phyloP scores from a whole-genome alignment of 2,113 vertebrate species.

The Onychostoma macrolepis region DNA sequence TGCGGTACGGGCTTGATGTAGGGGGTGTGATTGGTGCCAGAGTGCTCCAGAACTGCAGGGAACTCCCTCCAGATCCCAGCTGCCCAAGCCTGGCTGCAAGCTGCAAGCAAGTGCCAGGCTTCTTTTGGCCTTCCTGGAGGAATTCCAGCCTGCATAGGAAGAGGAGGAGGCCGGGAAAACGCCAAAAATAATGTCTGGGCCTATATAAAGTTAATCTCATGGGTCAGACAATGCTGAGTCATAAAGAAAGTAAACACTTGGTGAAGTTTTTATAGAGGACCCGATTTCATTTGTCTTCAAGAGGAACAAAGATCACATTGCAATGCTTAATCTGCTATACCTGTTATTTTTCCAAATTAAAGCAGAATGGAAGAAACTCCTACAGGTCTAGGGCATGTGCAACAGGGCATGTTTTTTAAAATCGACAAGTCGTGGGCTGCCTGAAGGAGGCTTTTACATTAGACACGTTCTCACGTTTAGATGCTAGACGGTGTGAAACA shows the following conservation, averaged over 20 bases:
- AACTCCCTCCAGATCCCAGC: slow-evolving; percentile 76
- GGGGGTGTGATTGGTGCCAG: slow-evolving; percentile 63
- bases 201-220: slow-evolving; percentile 64
- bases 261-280: slow-evolving; percentile 48
- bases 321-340: slow-evolving; percentile 60
- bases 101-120: slow-evolving; percentile 75
- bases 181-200: slow-evolving; percentile 69
- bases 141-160: slow-evolving; percentile 64
- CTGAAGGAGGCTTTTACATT: not conserved
- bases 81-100: slow-evolving; percentile 74
- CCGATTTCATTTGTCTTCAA: slow-evolving; percentile 43
- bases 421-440: not conserved
- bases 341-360: slow-evolving; percentile 52
- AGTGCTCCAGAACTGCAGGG: slow-evolving; percentile 72
- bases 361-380: slow-evolving; percentile 47
- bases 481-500: not conserved
- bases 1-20: slow-evolving; percentile 24
- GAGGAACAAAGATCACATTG: slow-evolving; percentile 55
- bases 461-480: not conserved
- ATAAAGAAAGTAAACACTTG: slow-evolving; percentile 56
- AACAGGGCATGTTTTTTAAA: not conserved
- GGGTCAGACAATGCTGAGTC: slow-evolving; percentile 67
- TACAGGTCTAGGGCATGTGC: slow-evolving; percentile 32
- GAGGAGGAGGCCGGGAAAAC: slow-evolving; percentile 55
- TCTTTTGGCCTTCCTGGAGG: slow-evolving; percentile 69